Evolutionary conservation across 2,113 vertebrate genomes (phyloP), one percentile per base, ranked within the genome.

Genomic region (Hylia prasina): DNA sequence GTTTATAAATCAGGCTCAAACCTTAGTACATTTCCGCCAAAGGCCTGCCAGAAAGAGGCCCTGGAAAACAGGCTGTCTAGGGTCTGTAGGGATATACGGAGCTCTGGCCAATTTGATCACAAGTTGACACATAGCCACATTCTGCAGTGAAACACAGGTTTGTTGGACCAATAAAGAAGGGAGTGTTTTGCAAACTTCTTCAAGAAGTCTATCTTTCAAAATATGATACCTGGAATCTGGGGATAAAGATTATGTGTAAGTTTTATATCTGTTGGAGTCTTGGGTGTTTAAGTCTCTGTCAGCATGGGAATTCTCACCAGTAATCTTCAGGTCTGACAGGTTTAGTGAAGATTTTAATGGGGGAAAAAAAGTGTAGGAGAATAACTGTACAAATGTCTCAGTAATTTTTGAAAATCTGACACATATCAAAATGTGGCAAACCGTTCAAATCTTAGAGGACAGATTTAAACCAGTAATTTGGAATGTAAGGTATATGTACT

Each of bases 41-140:
- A 88, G 57, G 33, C 70, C 80, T 94, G 93, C 72, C 91, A 96
- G 87, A 87, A 94, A 82, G 57, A 82, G 76, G 82, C 61, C 69
- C 35, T 88, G 85, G 65, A 85, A 93, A 79, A 61, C 19, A 57
- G 24, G 10, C 64, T 81, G 30, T 66, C 30, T 84, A 13, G 16
- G 66, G 45, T 44, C 42, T 76, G 33, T 27, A 50, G 31, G 56
- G 89, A 47, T 71, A 61, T 35, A 21, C 23, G 58, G 44, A 54
- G 10, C 42, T 86, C 71, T 65, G 44, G 86, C 77, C 45, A 83
- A 53, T 86, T 78, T 92, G 94, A 93, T 90, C 45, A 56, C 60
- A 80, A 76, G 23, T 79, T 94, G 92, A 88, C 45, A 79, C 0
- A 0, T n/a, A 79, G 82, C 75, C 78, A 91, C 50, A 56, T 76